A percentile compares a stretch with the other conserved stretches of the same genome.
phyloP scores from a whole-genome alignment of 2,113 vertebrate genomes.

The Crotalus tigris region DNA sequence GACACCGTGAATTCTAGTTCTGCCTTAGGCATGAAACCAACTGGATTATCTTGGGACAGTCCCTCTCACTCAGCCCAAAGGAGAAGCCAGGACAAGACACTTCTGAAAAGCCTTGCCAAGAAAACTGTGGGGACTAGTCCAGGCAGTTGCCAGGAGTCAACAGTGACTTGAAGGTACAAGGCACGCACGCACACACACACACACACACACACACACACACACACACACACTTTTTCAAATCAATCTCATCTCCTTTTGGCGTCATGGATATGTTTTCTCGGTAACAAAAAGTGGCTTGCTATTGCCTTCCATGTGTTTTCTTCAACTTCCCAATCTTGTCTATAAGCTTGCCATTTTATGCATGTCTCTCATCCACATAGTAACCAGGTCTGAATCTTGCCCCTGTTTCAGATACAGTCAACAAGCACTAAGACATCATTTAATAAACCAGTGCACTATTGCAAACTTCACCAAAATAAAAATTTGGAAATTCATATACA shows the following conservation, averaged over 20 bases:
- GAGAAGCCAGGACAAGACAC: not conserved
- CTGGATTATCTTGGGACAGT: not conserved
- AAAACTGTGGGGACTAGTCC: not conserved
- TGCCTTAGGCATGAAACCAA: not conserved
- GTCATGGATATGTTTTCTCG: not conserved
- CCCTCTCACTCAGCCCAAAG: not conserved
- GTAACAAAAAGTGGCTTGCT: not conserved
- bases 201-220: too few relatives aligned
- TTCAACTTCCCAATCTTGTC: not conserved
- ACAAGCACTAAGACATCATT: too few relatives aligned
- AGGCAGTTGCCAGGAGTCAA: not conserved
- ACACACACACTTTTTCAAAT: not conserved
- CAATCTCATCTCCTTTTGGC: not conserved
- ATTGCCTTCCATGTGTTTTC: not conserved
- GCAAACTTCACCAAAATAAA: not conserved
- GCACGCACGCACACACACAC: accelerated
- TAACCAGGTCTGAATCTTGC: too few relatives aligned
- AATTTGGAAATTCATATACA: not conserved
- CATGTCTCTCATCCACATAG: too few relatives aligned
- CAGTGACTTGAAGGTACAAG: not conserved
- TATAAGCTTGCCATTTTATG: not conserved
- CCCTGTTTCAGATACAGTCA: too few relatives aligned
- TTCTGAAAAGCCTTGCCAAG: not conserved
- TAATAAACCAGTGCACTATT: not conserved
- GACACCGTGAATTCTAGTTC: not conserved